These are phyloP conservation scores for Papilio dardanus DNA, from an alignment of 1,140 invertebrate genomes.

Conservation along the genomic window DNA sequence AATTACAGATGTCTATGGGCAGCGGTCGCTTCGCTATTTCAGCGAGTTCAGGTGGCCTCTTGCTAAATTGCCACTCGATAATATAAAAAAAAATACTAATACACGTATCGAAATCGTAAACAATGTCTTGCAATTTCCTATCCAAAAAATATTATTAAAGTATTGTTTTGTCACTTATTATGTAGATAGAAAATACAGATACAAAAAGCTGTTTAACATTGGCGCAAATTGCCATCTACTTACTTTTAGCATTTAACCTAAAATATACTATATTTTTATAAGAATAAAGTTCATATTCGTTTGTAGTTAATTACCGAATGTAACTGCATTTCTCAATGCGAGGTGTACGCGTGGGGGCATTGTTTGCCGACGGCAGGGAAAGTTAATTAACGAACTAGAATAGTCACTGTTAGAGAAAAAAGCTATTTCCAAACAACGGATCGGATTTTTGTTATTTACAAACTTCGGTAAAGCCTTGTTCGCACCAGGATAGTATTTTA, in stretches of 20 bases:
- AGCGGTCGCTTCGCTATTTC: no score
- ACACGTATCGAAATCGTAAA: no score
- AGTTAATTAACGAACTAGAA: slow-evolving; percentile 7
- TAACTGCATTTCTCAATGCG: slow-evolving; percentile 8
- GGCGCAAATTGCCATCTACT: neutral
- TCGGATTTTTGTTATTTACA: neutral
- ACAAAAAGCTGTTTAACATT: neutral
- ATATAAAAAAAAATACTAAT: no score
- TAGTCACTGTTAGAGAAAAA: neutral
- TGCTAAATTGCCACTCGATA: no score
- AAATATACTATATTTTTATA: neutral
- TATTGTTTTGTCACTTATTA: no score
- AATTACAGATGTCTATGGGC: no score
- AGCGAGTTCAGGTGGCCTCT: no score
- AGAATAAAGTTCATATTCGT: neutral
- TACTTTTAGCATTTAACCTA: neutral
- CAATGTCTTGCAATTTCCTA: no score
- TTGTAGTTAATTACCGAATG: neutral
- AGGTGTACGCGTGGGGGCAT: neutral
- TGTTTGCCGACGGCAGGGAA: neutral
- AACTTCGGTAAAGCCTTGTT: no score
- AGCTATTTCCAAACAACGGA: neutral
- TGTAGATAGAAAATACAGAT: neutral
- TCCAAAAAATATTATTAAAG: no score
- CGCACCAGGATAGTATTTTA: no score